A percentile compares a stretch with the other conserved stretches of the same genome.
Conservation (phyloP, 2,888 invertebrate species). For the Alcis repandata region DNA sequence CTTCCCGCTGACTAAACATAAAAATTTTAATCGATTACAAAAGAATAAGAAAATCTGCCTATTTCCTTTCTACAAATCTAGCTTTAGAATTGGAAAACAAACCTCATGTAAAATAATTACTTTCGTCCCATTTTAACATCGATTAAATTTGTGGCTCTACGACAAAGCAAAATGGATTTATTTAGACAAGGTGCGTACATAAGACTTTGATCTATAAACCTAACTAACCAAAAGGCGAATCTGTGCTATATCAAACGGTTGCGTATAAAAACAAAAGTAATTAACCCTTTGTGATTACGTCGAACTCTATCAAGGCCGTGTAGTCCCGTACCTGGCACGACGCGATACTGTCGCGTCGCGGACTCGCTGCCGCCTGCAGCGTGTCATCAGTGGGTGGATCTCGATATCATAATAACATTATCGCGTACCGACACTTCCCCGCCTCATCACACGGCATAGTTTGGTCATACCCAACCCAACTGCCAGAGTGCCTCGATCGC, state of each 20-base stretch:
- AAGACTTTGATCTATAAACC: not conserved
- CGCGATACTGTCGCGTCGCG: slow-evolving; percentile 55
- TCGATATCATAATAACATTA: slow-evolving; percentile 67
- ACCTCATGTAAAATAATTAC: not conserved
- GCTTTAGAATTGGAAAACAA: not conserved
- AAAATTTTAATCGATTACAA: not conserved
- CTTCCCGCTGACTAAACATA: too few species aligned
- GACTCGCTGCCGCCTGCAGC: slow-evolving; percentile 53
- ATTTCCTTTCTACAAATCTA: too few species aligned
- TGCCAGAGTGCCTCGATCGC: slow-evolving; percentile 23
- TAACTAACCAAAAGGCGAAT: not conserved
- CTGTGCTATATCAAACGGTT: not conserved
- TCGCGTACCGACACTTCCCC: slow-evolving; percentile 47
- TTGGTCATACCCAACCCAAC: not conserved
- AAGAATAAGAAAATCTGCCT: not conserved
- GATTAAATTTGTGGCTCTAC: not conserved
- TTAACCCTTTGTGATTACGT: slow-evolving; percentile 62
- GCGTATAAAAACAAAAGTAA: slow-evolving; percentile 40
- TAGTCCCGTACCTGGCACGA: slow-evolving; percentile 77
- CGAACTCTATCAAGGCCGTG: slow-evolving; percentile 81
- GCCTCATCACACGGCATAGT: slow-evolving; percentile 7
- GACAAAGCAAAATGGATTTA: slow-evolving; percentile 61
- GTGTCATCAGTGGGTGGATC: slow-evolving; percentile 74
- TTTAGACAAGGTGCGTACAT: slow-evolving; percentile 65
- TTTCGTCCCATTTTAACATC: not conserved